Evolutionary conservation across 2,113 vertebrate species (phyloP).

Genomic region (Addax nasomaculatus): DNA sequence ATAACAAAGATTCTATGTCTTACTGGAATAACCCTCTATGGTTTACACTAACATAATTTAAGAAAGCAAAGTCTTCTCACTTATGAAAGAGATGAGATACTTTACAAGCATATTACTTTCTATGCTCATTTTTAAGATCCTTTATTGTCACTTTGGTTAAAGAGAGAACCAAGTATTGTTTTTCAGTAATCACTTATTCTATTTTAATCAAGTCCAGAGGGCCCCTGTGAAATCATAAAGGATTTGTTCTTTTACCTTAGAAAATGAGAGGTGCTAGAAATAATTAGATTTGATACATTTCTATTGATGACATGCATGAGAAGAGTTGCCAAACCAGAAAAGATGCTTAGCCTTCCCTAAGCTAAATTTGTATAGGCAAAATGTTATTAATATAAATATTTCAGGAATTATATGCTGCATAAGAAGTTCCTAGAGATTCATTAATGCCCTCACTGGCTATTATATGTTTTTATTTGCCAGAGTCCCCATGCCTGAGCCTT

Average conservation of each 20-base stretch:
- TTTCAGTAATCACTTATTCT: constrained; percentile 15
- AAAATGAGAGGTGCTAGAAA: neutral
- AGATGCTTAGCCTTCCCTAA: neutral
- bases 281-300: neutral
- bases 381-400: constrained; percentile 22
- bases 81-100: neutral
- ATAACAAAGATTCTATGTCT: constrained; percentile 16
- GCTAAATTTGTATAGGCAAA: constrained; percentile 9
- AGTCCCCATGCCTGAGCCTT: neutral
- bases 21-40: neutral
- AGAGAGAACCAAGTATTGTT: neutral
- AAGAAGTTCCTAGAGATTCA: neutral
- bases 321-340: constrained; percentile 18
- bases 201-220: neutral
- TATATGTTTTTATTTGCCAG: constrained; percentile 17
- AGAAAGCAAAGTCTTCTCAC: constrained; percentile 15
- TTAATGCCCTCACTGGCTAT: neutral
- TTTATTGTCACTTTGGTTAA: constrained; percentile 30
- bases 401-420: neutral
- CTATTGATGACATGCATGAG: neutral
- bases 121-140: neutral
- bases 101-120: neutral
- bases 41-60: neutral
- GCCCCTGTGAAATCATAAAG: neutral
- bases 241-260: constrained; percentile 10